Base-by-base conservation (phyloP, 2,113 vertebrate genomes). In the Ellobius talpinus region DNA sequence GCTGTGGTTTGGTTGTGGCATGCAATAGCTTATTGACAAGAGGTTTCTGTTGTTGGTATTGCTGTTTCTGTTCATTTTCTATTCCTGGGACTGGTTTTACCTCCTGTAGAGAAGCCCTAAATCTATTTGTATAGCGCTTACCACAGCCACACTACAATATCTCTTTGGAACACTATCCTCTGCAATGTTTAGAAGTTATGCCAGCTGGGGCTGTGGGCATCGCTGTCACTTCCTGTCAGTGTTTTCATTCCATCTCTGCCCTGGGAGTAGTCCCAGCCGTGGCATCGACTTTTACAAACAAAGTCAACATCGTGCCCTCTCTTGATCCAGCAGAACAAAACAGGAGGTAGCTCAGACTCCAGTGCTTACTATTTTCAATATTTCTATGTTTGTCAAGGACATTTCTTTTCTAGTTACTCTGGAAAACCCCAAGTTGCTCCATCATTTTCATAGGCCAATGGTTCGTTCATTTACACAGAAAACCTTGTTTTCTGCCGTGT, bases 101-200 rank as follows among this genome's bases (percentile, higher is more conserved):
- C 90, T 96, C 78, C 92, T 10, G 21, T 9, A 55, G 31, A 47
- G 68, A 33, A 39, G 79, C 94, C 31, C 79, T 73, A 77, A 94
- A 47, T 92, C 97, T 97, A 86, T 95, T 97, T 97, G 95, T 87
- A 89, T 2, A 78, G 96, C 95, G 79, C 93, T 95, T 96, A 85
- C 92, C 52, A 58, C 74, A 85, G 93, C 58, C 21, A 2, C 70
- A 1, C 45, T 39, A 76, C 84, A 78, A 47, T 95, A 84, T 96
- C 91, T 96, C 97, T 63, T 91, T 89, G 87, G 92, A 97, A 97
- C 79, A 78, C 85, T 89, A 70, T 87, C 91, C 93, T 90, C 90
- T 24, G 78, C 91, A 95, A 94, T 86, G 95, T 92, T 96, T 73
- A 94, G 74, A 97, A 95, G 97, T 68, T 33, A 76, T 63, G 96